Conservation (phyloP, 2,797 vertebrate species). For the Okamejei kenojei region DNA sequence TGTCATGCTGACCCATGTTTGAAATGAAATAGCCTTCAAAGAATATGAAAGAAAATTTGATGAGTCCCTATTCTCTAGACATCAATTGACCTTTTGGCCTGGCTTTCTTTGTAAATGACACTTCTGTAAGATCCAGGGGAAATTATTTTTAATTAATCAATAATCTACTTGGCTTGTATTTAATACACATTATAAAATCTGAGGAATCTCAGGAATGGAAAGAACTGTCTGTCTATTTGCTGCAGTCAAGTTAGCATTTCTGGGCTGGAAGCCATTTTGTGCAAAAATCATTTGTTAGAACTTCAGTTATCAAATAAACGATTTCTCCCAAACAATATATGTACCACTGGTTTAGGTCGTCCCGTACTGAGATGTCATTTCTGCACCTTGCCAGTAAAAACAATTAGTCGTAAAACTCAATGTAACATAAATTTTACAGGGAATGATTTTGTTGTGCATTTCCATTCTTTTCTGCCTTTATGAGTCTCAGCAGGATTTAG, state of each 20-base stretch:
- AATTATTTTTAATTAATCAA: conserved; percentile 34
- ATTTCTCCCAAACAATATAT: conserved; percentile 10
- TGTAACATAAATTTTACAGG: not conserved
- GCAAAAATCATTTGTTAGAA: not conserved
- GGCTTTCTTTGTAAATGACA: conserved; percentile 14
- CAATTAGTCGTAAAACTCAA: not conserved
- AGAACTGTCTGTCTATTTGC: not conserved
- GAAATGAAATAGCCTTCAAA: conserved; percentile 17
- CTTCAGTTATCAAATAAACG: conserved; percentile 11
- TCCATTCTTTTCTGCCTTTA: conserved; percentile 3
- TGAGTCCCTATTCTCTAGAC: conserved; percentile 24
- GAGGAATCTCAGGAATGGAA: conserved; percentile 19
- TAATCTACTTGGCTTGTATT: conserved; percentile 14
- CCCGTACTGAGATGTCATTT: not conserved
- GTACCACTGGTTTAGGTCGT: not conserved
- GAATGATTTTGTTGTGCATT: not conserved
- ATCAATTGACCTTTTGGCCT: conserved; percentile 35
- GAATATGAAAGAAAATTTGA: not conserved
- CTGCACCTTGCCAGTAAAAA: not conserved
- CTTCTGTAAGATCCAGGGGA: conserved; percentile 20
- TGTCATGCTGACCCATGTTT: not conserved
- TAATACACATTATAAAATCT: conserved; percentile 32
- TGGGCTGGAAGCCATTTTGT: conserved; percentile 14
- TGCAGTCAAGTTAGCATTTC: conserved; percentile 13
- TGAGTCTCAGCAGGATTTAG: not conserved